Base-by-base conservation (phyloP, 2,113 vertebrate species). In the Callorhinus ursinus region DNA sequence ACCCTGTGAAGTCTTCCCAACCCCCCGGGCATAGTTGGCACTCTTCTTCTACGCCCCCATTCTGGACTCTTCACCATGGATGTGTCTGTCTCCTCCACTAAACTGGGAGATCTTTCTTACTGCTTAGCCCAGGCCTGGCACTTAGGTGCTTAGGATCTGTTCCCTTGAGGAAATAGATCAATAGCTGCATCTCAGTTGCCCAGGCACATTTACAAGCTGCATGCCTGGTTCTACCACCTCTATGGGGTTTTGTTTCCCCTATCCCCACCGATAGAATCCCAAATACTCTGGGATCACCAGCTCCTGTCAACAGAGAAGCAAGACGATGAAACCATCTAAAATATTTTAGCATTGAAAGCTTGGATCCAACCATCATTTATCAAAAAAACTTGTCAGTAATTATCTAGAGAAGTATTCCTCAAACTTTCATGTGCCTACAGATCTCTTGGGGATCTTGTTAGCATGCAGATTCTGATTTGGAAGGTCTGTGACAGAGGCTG, bases 11-110 rank as follows among this genome's bases (percentile, higher is more conserved):
- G n/a, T 53, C 46, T 77, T 63, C 21, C 80, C 18, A 13, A 2
- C 12, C 81, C n/a, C 16, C 1, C 1, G 3, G 67, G 6, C 19
- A 0, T 0, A 19, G 24, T 42, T 28, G 22, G 26, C 33, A 5
- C 18, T 19, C 77, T 79, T 39, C 18, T 49, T 51, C 18, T 42
- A 1, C 5, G n/a, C 21, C 55, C n/a, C 36, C 7, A 31, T 28
- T 63, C 90, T 31, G 24, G 15, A 28, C 33, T 42, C 93, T 92
- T 92, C 26, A 18, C 42, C 21, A 1, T 1, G 8, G 15, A 12
- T 61, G 19, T 5, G 15, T 53, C n/a, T 33, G 19, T 88, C 87
- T 83, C 42, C 24, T 90, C 61, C 26, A 12, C 59, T 21, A n/a
- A 26, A 19, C 79, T 36, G 26, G 39, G 14, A 26, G 26, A 28